A percentile compares a stretch with the other conserved stretches of the same genome.
Evolutionary conservation across 2,888 invertebrate species (phyloP).

Genomic region (Aphidius colemani): DNA sequence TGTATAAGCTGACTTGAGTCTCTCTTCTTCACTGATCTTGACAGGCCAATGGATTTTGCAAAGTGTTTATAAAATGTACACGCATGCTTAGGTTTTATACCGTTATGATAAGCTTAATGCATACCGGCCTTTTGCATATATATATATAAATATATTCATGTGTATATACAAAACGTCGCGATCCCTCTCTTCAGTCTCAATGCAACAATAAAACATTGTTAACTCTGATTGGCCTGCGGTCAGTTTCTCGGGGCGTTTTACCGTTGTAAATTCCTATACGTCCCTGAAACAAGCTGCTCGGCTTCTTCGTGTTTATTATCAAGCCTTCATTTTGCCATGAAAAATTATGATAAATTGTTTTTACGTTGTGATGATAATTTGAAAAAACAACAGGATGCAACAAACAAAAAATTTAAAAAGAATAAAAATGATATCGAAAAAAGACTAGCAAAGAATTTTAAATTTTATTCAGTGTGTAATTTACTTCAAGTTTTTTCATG

Average conservation of each 20-base stretch:
- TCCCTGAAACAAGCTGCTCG: slow-evolving; percentile 3
- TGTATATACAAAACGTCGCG: slow-evolving; percentile 31
- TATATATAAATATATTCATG: slow-evolving; percentile 36
- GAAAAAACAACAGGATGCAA: not conserved
- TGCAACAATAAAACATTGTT: slow-evolving; percentile 60
- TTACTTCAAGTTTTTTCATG: too few relatives aligned
- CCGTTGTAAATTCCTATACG: slow-evolving; percentile 44
- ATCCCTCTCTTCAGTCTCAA: slow-evolving; percentile 38
- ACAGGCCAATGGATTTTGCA: too few relatives aligned
- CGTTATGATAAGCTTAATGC: slow-evolving; percentile 59
- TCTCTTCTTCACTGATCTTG: slow-evolving; percentile 22
- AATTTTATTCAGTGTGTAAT: slow-evolving; percentile 2
- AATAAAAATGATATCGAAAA: not conserved
- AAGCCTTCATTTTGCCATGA: slow-evolving; percentile 14
- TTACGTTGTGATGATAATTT: too few relatives aligned
- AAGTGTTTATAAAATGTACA: slow-evolving; percentile 3
- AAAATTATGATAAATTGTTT: not conserved
- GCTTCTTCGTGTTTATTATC: slow-evolving; percentile 24
- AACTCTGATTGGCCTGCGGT: slow-evolving; percentile 55
- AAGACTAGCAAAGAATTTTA: not conserved
- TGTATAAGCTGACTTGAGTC: not conserved
- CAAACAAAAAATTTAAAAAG: not conserved
- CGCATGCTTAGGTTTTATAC: slow-evolving; percentile 35
- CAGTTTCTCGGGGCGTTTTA: slow-evolving; percentile 42
- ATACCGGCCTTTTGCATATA: slow-evolving; percentile 48